These are phyloP conservation scores for Pluvialis apricaria DNA, from an alignment of 2,113 vertebrate genomes.

Conservation along the genomic window DNA sequence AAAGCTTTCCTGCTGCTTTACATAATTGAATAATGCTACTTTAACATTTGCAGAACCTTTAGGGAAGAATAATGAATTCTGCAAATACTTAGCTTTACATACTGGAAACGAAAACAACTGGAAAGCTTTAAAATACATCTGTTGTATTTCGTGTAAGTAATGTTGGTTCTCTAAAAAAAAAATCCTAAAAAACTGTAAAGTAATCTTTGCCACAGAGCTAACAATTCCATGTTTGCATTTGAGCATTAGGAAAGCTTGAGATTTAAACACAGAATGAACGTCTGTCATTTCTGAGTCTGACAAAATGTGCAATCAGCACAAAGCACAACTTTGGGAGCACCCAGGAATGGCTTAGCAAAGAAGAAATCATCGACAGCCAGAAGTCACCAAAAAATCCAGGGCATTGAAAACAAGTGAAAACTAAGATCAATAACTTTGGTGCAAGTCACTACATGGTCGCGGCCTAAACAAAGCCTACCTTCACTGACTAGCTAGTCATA, in stretches of 20 bases:
- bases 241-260: neutral
- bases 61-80: conserved; percentile 33
- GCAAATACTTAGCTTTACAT: conserved; percentile 9
- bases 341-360: neutral
- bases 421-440: neutral
- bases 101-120: neutral
- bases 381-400: neutral
- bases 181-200: neutral
- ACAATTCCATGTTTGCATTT: neutral
- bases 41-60: conserved; percentile 40
- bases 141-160: neutral
- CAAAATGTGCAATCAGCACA: neutral
- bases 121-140: neutral
- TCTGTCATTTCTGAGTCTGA: neutral
- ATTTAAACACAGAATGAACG: neutral
- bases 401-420: neutral
- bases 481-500: neutral
- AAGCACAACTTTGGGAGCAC: neutral
- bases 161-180: neutral
- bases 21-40: conserved; percentile 45
- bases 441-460: neutral
- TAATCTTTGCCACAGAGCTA: neutral
- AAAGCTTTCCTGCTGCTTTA: conserved; percentile 37
- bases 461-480: neutral
- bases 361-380: neutral